A percentile compares a stretch with the other conserved stretches of the same genome.
These are phyloP conservation scores for Apodemus agrarius DNA, from an alignment of 2,797 vertebrate genomes.

Conservation along the genomic window DNA sequence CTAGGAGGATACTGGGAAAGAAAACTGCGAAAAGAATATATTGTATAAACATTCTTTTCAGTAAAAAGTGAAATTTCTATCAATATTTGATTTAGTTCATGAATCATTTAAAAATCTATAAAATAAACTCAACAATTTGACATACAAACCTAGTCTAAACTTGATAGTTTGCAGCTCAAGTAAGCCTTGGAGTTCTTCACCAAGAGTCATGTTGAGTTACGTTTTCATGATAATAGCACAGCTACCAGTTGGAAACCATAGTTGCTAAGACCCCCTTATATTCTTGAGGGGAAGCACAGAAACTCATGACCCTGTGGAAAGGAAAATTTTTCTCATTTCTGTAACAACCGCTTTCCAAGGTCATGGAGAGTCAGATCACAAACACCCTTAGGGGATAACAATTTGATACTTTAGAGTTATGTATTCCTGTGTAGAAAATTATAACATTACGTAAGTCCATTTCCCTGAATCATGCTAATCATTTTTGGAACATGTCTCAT, in stretches of 20 bases:
- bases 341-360: neutral
- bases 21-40: neutral
- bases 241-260: neutral
- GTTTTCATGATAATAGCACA: neutral
- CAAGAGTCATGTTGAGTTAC: neutral
- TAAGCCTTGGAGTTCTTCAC: neutral
- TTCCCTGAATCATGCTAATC: neutral
- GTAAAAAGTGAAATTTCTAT: neutral
- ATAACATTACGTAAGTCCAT: neutral
- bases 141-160: neutral
- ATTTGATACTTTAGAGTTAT: neutral
- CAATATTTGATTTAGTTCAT: neutral
- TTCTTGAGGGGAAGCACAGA: no score
- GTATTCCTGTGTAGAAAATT: neutral
- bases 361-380: neutral
- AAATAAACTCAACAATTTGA: neutral
- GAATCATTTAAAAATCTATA: neutral
- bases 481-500: neutral
- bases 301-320: neutral
- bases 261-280: neutral
- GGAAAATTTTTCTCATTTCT: neutral
- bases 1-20: neutral
- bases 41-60: neutral
- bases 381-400: no score
- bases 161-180: neutral